These are phyloP conservation scores for Helicolenus hilgendorfi DNA, from an alignment of 2,797 vertebrate species.

Conservation along the genomic window DNA sequence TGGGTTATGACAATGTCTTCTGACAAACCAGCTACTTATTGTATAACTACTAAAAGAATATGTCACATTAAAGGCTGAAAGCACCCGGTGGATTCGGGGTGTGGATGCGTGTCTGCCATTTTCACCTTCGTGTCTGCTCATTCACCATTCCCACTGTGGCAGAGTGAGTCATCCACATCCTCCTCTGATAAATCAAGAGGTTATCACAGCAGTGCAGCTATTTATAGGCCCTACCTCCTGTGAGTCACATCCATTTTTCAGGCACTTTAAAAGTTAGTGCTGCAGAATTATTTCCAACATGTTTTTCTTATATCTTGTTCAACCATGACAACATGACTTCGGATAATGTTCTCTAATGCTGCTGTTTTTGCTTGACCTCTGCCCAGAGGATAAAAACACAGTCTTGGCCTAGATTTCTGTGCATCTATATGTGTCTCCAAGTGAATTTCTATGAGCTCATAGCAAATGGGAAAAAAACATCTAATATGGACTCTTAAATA, in stretches of 20 bases:
- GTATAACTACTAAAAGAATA: conserved; percentile 12
- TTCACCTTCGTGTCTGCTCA: conserved; percentile 49
- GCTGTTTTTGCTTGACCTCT: conserved; percentile 5
- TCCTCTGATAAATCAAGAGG: conserved; percentile 86
- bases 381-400: background rate
- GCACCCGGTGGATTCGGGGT: background rate
- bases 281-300: conserved; percentile 58
- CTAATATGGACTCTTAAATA: background rate
- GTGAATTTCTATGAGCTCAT: conserved; percentile 2
- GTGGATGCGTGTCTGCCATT: background rate
- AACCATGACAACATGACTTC: conserved; percentile 44
- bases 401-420: background rate
- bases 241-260: conserved; percentile 82
- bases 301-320: conserved; percentile 60
- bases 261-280: conserved; percentile 68
- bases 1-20: background rate
- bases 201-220: conserved; percentile 81
- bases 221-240: conserved; percentile 80
- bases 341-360: conserved; percentile 25
- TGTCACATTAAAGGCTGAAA: background rate
- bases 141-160: conserved; percentile 62
- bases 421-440: background rate
- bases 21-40: background rate
- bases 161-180: conserved; percentile 87
- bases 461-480: background rate